A percentile compares a stretch with the other conserved stretches of the same genome.
These are phyloP conservation scores for Camptogramma bilineatum DNA, from an alignment of 2,888 invertebrate genomes.

Conservation along the genomic window DNA sequence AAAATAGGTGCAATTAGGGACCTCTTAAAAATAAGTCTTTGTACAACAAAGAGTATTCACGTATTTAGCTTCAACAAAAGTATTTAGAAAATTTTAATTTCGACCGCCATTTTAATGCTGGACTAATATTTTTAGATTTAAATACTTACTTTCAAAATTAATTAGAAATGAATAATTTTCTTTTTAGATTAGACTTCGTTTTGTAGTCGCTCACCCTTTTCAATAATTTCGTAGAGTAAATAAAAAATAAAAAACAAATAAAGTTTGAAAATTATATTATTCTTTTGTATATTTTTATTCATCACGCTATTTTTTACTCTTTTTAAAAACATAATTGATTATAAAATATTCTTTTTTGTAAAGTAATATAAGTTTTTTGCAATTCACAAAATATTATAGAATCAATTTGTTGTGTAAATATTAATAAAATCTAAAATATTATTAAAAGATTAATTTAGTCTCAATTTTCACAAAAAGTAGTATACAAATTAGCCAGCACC, in stretches of 20 bases:
- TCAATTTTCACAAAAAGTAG: constrained; percentile 8
- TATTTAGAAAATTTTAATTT: constrained; percentile 38
- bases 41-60: constrained; percentile 35
- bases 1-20: constrained; percentile 6
- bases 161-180: neutral
- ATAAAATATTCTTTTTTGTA: neutral
- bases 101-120: constrained; percentile 49
- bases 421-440: neutral
- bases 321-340: neutral
- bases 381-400: too few species aligned
- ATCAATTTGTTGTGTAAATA: too few species aligned
- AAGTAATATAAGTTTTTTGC: too few species aligned
- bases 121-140: constrained; percentile 41
- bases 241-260: constrained; percentile 5
- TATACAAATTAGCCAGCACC: constrained; percentile 22
- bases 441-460: too few species aligned
- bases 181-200: constrained; percentile 29
- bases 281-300: neutral
- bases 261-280: neutral
- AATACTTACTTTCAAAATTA: constrained; percentile 8
- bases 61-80: constrained; percentile 33
- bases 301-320: neutral
- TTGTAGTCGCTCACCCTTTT: constrained; percentile 1
- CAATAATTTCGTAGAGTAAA: constrained; percentile 22
- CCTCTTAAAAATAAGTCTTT: constrained; percentile 10